Base-by-base conservation (phyloP, 2,797 vertebrate genomes). In the Ambastaia sidthimunki region DNA sequence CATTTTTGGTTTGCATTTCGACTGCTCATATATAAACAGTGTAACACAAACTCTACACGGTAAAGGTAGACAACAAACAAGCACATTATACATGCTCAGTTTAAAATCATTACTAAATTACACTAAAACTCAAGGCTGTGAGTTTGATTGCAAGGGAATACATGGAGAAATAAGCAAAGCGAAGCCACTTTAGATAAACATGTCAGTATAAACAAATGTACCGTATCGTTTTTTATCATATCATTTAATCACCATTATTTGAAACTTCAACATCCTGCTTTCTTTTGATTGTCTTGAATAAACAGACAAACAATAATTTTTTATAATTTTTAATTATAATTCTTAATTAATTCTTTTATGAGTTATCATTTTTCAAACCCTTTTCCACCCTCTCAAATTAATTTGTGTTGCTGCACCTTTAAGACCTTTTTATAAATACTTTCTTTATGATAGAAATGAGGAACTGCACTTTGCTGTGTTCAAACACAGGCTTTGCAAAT, bases 1-100 rank as follows among this genome's bases (percentile, higher is more conserved):
- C 1, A 85, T 66, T 19, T 72, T 82, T 74, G 62, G 57, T 62
- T 73, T 59, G 48, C 59, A 57, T 79, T 73, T 79, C 70, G 1
- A 44, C 50, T 37, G n/a, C 44, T 28, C 71, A 55, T 44, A 65
- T 54, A 47, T 3, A 21, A 34, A 31, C 4, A 65, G 34, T 2
- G 68, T 37, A 65, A 66, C 60, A 55, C 21, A 78, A 71, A 52
- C 21, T 60, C 23, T 21, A 19, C 19, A 71, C 19, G 0, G 1
- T 16, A 10, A 52, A 19, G 57, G 47, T 25, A 52, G 62, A 52
- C 6, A 71, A 71, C 44, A 71, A 34, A 60, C 44, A 78, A 28
- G 12, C 4, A 19, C 7, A 2, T 7, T 18, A 1, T 6, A 59
- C 3, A 13, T 57, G 10, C 9, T 68, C 6, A 3, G n/a, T 68